These are phyloP conservation scores for Grallaria varia DNA, from an alignment of 2,113 vertebrate genomes.

Conservation along the genomic window DNA sequence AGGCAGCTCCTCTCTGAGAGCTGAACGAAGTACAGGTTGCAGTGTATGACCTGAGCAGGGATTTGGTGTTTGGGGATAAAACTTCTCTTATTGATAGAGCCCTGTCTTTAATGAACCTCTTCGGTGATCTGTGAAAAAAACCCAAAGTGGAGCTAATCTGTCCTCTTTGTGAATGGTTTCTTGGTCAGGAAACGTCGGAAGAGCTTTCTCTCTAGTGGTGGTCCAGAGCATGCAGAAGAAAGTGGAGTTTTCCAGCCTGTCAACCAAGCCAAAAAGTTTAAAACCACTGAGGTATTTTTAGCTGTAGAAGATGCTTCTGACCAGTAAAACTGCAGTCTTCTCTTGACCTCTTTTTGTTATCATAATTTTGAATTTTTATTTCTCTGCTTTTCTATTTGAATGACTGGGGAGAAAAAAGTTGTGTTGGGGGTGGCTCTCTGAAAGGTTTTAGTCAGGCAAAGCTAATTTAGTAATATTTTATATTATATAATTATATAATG, in stretches of 20 bases:
- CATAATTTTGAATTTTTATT: too few relatives aligned
- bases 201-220: neutral
- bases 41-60: neutral
- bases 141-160: neutral
- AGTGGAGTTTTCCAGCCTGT: neutral
- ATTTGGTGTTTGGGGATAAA: neutral
- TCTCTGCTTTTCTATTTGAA: too few relatives aligned
- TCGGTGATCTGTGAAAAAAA: neutral
- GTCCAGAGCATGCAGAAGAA: neutral
- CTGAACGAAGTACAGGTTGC: neutral
- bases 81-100: neutral
- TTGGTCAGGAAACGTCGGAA: conserved; percentile 57
- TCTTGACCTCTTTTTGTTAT: too few relatives aligned
- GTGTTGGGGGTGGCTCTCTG: too few relatives aligned
- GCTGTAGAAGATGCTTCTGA: too few relatives aligned
- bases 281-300: too few relatives aligned
- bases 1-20: neutral
- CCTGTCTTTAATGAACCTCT: neutral
- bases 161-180: conserved; percentile 3
- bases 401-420: too few relatives aligned
- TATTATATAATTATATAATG: too few relatives aligned
- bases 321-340: too few relatives aligned
- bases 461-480: neutral
- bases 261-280: neutral
- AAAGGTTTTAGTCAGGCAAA: neutral